Base-by-base conservation (phyloP, 2,113 vertebrate genomes). In the Pungitius pungitius region DNA sequence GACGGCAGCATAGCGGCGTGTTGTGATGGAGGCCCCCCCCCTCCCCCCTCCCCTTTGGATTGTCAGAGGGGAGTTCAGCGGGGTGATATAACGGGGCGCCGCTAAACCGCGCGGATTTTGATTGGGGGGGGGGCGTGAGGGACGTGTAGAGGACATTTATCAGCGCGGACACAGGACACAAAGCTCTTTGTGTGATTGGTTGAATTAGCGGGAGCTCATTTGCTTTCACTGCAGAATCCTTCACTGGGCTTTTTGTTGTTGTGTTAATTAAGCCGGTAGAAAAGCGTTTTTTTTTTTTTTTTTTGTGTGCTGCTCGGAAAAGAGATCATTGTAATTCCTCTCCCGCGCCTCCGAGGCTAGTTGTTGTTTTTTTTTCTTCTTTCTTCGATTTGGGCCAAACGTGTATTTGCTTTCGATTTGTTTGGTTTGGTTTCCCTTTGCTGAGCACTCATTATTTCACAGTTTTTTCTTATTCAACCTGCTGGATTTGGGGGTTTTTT, bases 181-280 rank as follows among this genome's bases (percentile, higher is more conserved):
- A 75, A 77, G 68, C 81, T 90, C 81, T 90, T 89, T 88, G 84
- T 92, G 81, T 88, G 88, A 92, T 88, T 87, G 85, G 77, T 88
- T 83, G 84, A 91, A 92, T 92, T 89, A 88, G 80, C 75, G 64
- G 78, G 69, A 90, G 83, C 89, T 92, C 80, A 90, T 93, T 92
- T 92, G 88, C 89, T 90, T 93, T 83, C 85, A 52, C 89, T 69
- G 84, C 83, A 77, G 85, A 92, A 92, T 91, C 90, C 84, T 86
- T 85, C 74, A 67, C 88, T 70, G 63, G 2, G 77, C 65, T 75
- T 88, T 86, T 75, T 49, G 30, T 49, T 89, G 85, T 89, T 81
- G 83, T 88, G 88, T 87, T 93, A 89, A 93, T 92, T 87, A 91
- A 81, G 75, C 81, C 33, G 3, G 62, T 74, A 81, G 74, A 63